These are phyloP conservation scores for Spinus olivaceus DNA, from an alignment of 2,797 vertebrate genomes.

Conservation along the genomic window DNA sequence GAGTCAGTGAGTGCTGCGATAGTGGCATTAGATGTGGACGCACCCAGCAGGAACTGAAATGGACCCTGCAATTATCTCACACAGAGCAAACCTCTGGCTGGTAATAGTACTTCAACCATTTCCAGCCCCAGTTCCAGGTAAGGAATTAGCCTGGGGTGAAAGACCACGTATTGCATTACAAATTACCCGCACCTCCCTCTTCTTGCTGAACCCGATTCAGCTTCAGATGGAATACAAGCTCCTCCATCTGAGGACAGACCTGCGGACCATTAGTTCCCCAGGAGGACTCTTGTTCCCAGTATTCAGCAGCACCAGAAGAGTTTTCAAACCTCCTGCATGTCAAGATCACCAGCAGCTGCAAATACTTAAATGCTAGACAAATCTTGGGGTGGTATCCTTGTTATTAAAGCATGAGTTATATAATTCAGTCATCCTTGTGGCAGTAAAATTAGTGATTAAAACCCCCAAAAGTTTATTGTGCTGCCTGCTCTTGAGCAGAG, in stretches of 20 bases:
- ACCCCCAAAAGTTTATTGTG: neutral
- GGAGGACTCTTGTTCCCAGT: neutral
- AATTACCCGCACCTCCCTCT: neutral
- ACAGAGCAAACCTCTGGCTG: neutral
- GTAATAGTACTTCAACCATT: neutral
- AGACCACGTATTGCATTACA: neutral
- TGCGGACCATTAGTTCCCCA: neutral
- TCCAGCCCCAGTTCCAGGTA: slow-evolving; percentile 2
- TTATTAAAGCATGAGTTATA: neutral
- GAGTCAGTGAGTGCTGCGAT: neutral
- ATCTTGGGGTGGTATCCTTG: neutral
- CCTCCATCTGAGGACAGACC: neutral
- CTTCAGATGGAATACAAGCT: neutral
- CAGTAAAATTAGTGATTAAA: neutral
- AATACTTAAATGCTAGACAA: neutral
- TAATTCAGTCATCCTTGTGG: neutral
- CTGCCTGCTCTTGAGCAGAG: neutral
- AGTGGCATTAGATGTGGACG: neutral
- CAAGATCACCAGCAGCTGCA: slow-evolving; percentile 7
- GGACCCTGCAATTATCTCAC: slow-evolving; percentile 11
- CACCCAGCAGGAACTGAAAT: neutral
- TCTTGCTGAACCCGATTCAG: neutral
- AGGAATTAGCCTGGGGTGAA: slow-evolving; percentile 43
- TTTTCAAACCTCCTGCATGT: neutral
- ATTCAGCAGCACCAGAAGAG: neutral